Evolutionary conservation across 2,888 invertebrate species (phyloP).

Genomic region (Spilosoma lubricipeda): DNA sequence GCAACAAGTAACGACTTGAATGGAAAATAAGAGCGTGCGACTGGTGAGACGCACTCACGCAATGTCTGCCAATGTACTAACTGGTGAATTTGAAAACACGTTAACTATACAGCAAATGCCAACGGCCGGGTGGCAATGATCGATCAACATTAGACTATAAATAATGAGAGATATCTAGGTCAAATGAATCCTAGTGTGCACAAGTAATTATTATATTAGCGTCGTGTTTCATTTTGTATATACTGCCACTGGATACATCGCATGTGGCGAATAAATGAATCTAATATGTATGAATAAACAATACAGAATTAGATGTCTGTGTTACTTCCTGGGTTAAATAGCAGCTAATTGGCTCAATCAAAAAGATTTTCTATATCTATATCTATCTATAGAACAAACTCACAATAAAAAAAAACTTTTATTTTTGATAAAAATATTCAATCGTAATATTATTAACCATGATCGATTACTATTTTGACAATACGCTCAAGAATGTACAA

Average conservation of each 20-base stretch:
- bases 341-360: background rate
- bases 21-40: constrained; percentile 64
- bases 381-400: too few species aligned
- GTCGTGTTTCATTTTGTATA: constrained; percentile 32
- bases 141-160: constrained; percentile 55
- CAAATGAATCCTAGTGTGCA: constrained; percentile 36
- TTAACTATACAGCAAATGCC: constrained; percentile 62
- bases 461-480: too few species aligned
- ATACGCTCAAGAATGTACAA: too few species aligned
- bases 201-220: constrained; percentile 40
- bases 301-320: background rate
- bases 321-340: constrained; percentile 1
- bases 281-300: constrained; percentile 15
- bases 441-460: too few species aligned
- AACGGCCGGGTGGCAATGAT: constrained; percentile 72
- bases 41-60: constrained; percentile 73
- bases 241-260: constrained; percentile 28
- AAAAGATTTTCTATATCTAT: background rate
- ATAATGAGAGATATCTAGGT: constrained; percentile 57
- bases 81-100: constrained; percentile 65
- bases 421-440: too few species aligned
- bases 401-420: too few species aligned
- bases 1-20: background rate
- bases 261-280: constrained; percentile 29
- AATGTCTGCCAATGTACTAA: constrained; percentile 68